Evolutionary conservation across 2,888 invertebrate genomes (phyloP).

Genomic region (Scaptomyza polygonia): DNA sequence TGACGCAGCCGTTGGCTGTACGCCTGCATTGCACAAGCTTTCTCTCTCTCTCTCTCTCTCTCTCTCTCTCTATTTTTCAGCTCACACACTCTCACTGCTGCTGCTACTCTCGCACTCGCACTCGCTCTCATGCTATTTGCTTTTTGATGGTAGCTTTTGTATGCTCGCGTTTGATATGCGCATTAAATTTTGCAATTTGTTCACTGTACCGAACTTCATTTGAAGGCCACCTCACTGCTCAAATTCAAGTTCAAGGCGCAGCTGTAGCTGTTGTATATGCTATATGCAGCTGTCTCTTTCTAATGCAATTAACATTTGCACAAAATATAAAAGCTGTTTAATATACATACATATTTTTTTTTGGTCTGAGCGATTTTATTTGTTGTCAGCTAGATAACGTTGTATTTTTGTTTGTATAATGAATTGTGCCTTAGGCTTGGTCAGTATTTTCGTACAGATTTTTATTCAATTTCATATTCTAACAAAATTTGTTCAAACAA

Average conservation of each 20-base stretch:
- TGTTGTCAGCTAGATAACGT: constrained; percentile 15
- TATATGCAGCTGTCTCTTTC: constrained; percentile 38
- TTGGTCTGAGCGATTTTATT: not conserved
- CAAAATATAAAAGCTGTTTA: constrained; percentile 1
- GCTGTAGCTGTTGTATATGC: constrained; percentile 14
- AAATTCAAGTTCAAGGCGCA: constrained; percentile 63
- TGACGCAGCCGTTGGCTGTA: constrained; percentile 72
- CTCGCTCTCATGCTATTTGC: constrained; percentile 8
- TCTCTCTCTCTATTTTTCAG: too few species aligned
- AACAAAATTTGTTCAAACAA: constrained; percentile 34
- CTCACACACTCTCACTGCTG: constrained; percentile 6
- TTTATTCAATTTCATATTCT: constrained; percentile 20
- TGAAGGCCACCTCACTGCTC: constrained; percentile 52
- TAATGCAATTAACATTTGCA: constrained; percentile 51
- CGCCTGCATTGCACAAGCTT: constrained; percentile 52
- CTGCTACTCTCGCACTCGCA: constrained; percentile 11
- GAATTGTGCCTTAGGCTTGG: constrained; percentile 77
- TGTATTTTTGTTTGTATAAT: constrained; percentile 38
- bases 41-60: too few species aligned
- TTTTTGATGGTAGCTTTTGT: constrained; percentile 21
- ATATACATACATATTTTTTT: not conserved
- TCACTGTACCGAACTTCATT: constrained; percentile 64
- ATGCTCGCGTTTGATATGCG: constrained; percentile 60
- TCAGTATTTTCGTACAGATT: constrained; percentile 65
- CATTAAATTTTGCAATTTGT: constrained; percentile 57